Evolutionary conservation across 1,140 invertebrate species (phyloP), one percentile per base, ranked within the genome.

Genomic region (Lerema accius): DNA sequence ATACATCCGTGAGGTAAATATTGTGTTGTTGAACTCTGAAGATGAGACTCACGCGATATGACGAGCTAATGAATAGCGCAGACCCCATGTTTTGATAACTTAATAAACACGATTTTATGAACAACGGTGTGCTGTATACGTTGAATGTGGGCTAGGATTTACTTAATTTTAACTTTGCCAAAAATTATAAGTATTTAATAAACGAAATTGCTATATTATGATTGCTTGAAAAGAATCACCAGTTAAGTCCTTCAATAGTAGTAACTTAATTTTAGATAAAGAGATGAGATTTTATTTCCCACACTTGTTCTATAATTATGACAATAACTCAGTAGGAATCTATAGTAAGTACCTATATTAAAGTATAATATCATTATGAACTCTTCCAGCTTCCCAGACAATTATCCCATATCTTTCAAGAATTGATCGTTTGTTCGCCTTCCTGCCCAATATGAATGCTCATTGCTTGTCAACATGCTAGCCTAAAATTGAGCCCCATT

Each of bases 101-200:
- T 15, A 45, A 45, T 19, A 45, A 45, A 19, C 17, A 23, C 42
- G 42, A n/a, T 45, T 45, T 45, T 11, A 45, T 45, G 42, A 14
- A 1, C 16, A 0, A 1, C 10, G 4, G 9, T 45, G n/a, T n/a
- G n/a, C 15, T 45, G n/a, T 19, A 16, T 45, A 0, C 11, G 37
- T 4, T 13, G 37, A 39, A 13, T 2, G 16, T 19, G 19, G 6
- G 2, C 2, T 2, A n/a, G 16, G 15, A 9, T 45, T 45, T 45
- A 10, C 16, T 45, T 45, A 11, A 16, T 19, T 19, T 15, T 43
- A 17, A 43, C 15, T 1, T n/a, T n/a, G n/a, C n/a, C n/a, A n/a
- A 40, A 40, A 40, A 15, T 43, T 19, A 43, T 43, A 16, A 43
- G 16, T n/a, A n/a, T n/a, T n/a, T n/a, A n/a, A n/a, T n/a, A n/a